phyloP scores from a whole-genome alignment of 2,888 invertebrate species.

The Ormyrus nitidulus region DNA sequence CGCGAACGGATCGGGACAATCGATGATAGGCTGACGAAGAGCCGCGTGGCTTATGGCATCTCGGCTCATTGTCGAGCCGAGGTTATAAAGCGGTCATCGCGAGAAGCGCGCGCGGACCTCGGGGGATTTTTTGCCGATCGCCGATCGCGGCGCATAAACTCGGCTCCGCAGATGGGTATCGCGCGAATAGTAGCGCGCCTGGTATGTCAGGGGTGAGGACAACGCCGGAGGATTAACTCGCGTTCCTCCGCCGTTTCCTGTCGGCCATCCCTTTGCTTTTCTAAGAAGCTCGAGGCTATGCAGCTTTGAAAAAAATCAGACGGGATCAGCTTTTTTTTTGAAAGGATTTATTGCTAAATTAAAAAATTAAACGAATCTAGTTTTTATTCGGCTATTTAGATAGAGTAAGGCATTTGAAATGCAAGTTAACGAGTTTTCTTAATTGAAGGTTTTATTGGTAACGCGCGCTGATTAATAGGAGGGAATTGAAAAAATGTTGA shows the following conservation, averaged over 20 bases:
- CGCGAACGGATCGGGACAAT: slow-evolving; percentile 62
- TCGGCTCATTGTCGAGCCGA: slow-evolving; percentile 18
- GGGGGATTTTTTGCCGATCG: slow-evolving; percentile 25
- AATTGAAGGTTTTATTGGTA: too few relatives aligned
- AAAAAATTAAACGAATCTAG: too few relatives aligned
- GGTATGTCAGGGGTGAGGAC: neutral
- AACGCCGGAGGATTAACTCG: neutral
- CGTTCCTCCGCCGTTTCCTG: neutral
- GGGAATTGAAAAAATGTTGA: too few relatives aligned
- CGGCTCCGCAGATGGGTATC: slow-evolving; percentile 52
- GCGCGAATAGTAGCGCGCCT: neutral
- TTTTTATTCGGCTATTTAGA: too few relatives aligned
- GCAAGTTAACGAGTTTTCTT: too few relatives aligned
- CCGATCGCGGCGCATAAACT: slow-evolving; percentile 47
- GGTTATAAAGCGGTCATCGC: slow-evolving; percentile 13
- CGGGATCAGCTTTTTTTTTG: too few relatives aligned
- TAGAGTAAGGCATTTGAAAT: too few relatives aligned
- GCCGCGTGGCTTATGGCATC: slow-evolving; percentile 62
- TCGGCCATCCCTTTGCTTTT: neutral
- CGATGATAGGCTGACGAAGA: slow-evolving; percentile 63
- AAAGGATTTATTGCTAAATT: too few relatives aligned
- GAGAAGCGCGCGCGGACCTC: too few relatives aligned
- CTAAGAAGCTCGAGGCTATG: too few relatives aligned
- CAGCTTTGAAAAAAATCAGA: too few relatives aligned
- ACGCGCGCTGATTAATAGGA: too few relatives aligned